These are phyloP conservation scores for Euwallacea similis DNA, from an alignment of 1,140 invertebrate genomes.

Conservation along the genomic window DNA sequence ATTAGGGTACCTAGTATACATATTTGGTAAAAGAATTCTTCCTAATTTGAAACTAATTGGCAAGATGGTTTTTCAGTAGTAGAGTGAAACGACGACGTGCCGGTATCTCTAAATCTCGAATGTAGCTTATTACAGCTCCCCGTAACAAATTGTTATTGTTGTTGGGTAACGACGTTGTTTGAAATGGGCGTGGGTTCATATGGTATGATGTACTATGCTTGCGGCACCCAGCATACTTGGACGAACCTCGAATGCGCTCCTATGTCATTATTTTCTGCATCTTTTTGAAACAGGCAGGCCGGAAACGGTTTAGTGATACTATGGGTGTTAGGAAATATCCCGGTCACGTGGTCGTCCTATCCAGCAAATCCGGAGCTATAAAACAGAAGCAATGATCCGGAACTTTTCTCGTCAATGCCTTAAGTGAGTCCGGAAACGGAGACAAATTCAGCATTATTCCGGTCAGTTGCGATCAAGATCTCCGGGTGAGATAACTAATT, in stretches of 20 bases:
- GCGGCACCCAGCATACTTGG: slow-evolving; percentile 43
- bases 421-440: slow-evolving; percentile 31
- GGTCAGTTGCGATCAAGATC: slow-evolving; percentile 29
- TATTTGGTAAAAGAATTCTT: slow-evolving; percentile 1
- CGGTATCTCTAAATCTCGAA: slow-evolving; percentile 29
- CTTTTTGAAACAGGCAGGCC: neutral
- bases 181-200: slow-evolving; percentile 49
- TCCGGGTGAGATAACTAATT: slow-evolving; percentile 28
- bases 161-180: slow-evolving; percentile 54
- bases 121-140: slow-evolving; percentile 51
- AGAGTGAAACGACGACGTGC: slow-evolving; percentile 33
- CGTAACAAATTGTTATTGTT: slow-evolving; percentile 56
- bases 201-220: slow-evolving; percentile 50
- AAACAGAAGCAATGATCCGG: slow-evolving; percentile 36
- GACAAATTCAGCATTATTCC: slow-evolving; percentile 38
- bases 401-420: slow-evolving; percentile 33
- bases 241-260: too few species aligned
- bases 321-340: slow-evolving; percentile 7
- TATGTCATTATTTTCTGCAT: too few species aligned
- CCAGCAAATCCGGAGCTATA: slow-evolving; percentile 23
- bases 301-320: slow-evolving; percentile 11
- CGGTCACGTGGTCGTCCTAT: slow-evolving; percentile 31
- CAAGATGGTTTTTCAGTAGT: slow-evolving; percentile 29
- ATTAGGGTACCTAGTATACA: neutral
- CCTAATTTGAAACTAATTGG: slow-evolving; percentile 16